Percentiles rank a stretch among this genome's conserved stretches.
These are phyloP conservation scores for Manis javanica DNA, from an alignment of 2,797 vertebrate species.

Conservation along the genomic window DNA sequence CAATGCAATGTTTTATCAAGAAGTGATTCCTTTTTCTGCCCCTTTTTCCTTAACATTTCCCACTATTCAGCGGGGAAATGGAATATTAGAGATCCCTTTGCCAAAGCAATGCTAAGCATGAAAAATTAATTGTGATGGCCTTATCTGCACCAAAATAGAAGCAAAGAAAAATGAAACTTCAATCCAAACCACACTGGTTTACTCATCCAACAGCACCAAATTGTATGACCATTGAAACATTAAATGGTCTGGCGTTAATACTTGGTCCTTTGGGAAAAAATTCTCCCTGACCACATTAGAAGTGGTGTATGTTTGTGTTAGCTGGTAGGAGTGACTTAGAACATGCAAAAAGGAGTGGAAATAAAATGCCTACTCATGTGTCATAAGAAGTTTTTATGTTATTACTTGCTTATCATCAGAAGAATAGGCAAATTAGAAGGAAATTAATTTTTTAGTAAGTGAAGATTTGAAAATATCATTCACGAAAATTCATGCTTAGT, in stretches of 20 bases:
- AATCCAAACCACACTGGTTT: conserved; percentile 81
- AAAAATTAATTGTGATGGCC: conserved; percentile 78
- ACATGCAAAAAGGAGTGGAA: conserved; percentile 10
- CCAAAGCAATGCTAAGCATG: conserved; percentile 59
- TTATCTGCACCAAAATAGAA: conserved; percentile 79
- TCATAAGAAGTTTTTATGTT: conserved; percentile 48
- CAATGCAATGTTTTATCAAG: conserved; percentile 64
- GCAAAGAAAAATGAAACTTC: conserved; percentile 76
- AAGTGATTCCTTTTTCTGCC: conserved; percentile 57
- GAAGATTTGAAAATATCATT: conserved; percentile 8
- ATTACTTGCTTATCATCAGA: conserved; percentile 53
- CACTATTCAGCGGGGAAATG: conserved; percentile 50
- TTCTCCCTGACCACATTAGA: conserved; percentile 79
- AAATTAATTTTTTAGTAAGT: conserved; percentile 42
- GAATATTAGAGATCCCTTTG: conserved; percentile 58
- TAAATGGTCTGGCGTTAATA: conserved; percentile 68
- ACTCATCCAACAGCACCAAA: conserved; percentile 80
- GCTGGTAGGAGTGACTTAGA: not conserved
- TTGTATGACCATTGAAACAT: conserved; percentile 72
- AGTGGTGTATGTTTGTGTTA: conserved; percentile 26
- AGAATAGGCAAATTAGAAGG: not conserved
- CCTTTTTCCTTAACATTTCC: conserved; percentile 61
- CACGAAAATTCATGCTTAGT: conserved; percentile 36
- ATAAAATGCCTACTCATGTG: conserved; percentile 65
- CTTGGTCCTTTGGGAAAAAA: conserved; percentile 77